These are phyloP conservation scores for Epirrita christyi DNA, from an alignment of 2,888 invertebrate genomes.

Conservation along the genomic window DNA sequence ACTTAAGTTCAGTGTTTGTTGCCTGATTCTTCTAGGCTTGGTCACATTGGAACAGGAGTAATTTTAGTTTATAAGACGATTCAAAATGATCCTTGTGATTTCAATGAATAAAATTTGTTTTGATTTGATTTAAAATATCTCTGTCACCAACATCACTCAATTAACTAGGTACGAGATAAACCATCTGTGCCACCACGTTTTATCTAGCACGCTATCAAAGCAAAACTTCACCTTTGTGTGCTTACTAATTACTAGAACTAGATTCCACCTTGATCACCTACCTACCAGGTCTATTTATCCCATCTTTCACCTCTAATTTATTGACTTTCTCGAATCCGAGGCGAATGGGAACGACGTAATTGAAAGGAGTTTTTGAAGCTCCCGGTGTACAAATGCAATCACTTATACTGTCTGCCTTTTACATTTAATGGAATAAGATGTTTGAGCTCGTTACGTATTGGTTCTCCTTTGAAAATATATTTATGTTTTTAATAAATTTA, in stretches of 20 bases:
- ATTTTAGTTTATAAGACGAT: no score
- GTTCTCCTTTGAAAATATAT: background rate
- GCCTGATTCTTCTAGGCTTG: no score
- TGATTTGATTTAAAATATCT: no score
- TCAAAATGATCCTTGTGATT: no score
- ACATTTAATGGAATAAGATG: conserved; percentile 12
- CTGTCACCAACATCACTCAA: background rate
- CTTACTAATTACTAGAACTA: background rate
- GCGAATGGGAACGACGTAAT: conserved; percentile 14
- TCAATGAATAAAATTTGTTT: no score
- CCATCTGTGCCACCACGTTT: no score
- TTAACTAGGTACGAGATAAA: no score
- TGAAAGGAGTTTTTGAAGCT: conserved; percentile 17
- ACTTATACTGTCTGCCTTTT: conserved; percentile 11
- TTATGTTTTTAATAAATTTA: background rate
- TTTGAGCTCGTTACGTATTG: background rate
- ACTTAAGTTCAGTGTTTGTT: no score
- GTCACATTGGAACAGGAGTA: no score
- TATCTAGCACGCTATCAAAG: background rate
- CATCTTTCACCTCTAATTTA: conserved; percentile 2
- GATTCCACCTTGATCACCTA: background rate
- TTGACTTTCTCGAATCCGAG: conserved; percentile 10
- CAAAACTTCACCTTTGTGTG: background rate
- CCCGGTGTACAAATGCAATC: conserved; percentile 16
- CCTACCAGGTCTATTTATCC: background rate